These are phyloP conservation scores for Bufo gargarizans DNA, from an alignment of 2,113 vertebrate species.

Conservation along the genomic window DNA sequence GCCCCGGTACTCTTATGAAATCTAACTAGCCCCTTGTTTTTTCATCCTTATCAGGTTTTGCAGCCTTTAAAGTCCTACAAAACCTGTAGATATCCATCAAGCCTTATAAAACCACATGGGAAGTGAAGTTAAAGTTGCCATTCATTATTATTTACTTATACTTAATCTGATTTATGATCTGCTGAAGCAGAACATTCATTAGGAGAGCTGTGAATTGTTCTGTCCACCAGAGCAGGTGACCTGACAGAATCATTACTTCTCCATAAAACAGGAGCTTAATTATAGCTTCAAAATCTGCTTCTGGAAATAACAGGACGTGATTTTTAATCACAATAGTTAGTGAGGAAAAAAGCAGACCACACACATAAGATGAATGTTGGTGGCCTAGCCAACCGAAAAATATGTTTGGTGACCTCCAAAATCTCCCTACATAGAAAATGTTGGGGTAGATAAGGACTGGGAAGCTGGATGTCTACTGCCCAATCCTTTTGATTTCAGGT, in stretches of 20 bases:
- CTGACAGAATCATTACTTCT: slow-evolving; percentile 15
- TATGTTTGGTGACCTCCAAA: too few relatives aligned
- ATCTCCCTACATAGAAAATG: too few relatives aligned
- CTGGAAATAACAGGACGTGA: neutral
- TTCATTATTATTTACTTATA: slow-evolving; percentile 17
- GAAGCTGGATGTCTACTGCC: too few relatives aligned
- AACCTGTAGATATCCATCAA: slow-evolving; percentile 14
- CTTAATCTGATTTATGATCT: slow-evolving; percentile 21
- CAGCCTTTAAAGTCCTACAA: neutral
- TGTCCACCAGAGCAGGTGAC: neutral
- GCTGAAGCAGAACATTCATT: slow-evolving; percentile 18
- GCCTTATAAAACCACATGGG: neutral
- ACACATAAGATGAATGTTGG: too few relatives aligned
- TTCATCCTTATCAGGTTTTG: neutral
- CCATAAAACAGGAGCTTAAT: neutral
- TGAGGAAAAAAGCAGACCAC: too few relatives aligned
- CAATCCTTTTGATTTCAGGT: too few relatives aligned
- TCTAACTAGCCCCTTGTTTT: neutral
- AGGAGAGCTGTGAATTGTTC: neutral
- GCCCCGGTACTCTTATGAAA: neutral
- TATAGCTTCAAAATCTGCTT: neutral
- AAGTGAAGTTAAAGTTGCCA: neutral
- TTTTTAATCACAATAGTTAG: neutral
- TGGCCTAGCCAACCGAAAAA: too few relatives aligned
- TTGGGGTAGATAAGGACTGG: too few relatives aligned